Percentiles rank a stretch among this genome's conserved stretches.
These are phyloP conservation scores for Chloropsis cyanopogon DNA, from an alignment of 2,113 vertebrate genomes.

Conservation along the genomic window DNA sequence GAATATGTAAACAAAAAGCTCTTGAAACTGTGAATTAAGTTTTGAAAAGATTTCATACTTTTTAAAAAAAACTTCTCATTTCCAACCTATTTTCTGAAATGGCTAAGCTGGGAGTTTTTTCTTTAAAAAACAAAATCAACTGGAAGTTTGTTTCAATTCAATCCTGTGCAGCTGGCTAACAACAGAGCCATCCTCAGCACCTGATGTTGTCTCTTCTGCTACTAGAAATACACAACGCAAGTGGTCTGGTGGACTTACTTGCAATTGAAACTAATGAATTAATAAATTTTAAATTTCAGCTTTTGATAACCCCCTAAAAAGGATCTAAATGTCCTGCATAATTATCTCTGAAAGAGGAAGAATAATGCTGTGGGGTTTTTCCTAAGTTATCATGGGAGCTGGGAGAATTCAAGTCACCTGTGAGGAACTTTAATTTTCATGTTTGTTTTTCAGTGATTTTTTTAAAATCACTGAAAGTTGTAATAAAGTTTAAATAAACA, in stretches of 20 bases:
- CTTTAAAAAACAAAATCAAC: not conserved
- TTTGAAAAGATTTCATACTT: not conserved
- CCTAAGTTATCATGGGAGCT: not conserved
- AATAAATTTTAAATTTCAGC: not conserved
- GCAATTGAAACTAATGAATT: not conserved
- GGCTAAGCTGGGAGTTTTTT: not conserved
- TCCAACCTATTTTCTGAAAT: not conserved
- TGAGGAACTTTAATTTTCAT: not conserved
- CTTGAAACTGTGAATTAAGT: not conserved
- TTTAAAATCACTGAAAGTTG: not conserved
- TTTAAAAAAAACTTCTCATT: not conserved
- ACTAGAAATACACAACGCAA: not conserved
- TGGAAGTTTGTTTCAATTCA: not conserved
- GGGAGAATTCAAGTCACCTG: not conserved
- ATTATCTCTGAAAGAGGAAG: not conserved
- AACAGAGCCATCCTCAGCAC: not conserved
- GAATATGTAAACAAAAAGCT: not conserved
- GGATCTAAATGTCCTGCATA: not conserved
- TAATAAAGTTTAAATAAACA: not conserved
- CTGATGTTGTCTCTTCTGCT: not conserved
- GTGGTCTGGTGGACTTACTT: not conserved
- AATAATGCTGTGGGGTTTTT: accelerated
- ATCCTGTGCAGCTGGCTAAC: not conserved
- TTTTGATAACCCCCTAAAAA: not conserved
- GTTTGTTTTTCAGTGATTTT: not conserved